A percentile compares a stretch with the other conserved stretches of the same genome.
Conservation (phyloP, 2,888 invertebrate species). For the Parascotia fuliginaria region DNA sequence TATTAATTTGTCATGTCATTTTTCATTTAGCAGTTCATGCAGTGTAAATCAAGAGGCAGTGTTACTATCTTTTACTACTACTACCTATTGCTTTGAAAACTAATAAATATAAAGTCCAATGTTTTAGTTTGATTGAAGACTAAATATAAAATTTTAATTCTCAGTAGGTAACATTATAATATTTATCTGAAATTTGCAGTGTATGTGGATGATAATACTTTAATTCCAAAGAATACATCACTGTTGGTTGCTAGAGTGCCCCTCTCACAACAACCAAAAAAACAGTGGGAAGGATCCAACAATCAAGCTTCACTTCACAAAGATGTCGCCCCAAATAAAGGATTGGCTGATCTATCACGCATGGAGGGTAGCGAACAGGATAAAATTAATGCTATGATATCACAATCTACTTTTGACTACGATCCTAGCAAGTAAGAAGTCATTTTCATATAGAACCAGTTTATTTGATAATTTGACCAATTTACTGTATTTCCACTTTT, state of each 20-base stretch:
- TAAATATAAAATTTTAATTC: too few species aligned
- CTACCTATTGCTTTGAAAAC: too few species aligned
- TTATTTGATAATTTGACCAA: too few species aligned
- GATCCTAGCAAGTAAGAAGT: constrained; percentile 96
- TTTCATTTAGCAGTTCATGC: too few species aligned
- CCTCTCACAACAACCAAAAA: constrained; percentile 91
- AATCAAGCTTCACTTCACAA: constrained; percentile 74
- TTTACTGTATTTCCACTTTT: too few species aligned
- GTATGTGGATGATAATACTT: constrained; percentile 94
- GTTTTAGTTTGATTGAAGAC: too few species aligned
- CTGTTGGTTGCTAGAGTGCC: constrained; percentile 97
- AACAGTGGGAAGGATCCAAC: constrained; percentile 89
- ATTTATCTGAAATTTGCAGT: constrained; percentile 83
- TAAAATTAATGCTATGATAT: constrained; percentile 98
- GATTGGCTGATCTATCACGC: constrained; percentile 93
- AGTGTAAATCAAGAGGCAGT: too few species aligned
- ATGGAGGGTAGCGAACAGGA: constrained; percentile 98
- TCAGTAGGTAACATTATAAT: neutral
- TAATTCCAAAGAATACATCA: constrained; percentile 99
- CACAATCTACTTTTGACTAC: constrained; percentile 98
- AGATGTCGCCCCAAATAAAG: constrained; percentile 85
- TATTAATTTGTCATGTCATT: too few species aligned
- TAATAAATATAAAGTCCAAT: too few species aligned
- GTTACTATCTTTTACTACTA: too few species aligned
- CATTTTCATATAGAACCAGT: too few species aligned